Evolutionary conservation across 1,140 invertebrate genomes (phyloP).

Genomic region (Euura saliciscinereae): DNA sequence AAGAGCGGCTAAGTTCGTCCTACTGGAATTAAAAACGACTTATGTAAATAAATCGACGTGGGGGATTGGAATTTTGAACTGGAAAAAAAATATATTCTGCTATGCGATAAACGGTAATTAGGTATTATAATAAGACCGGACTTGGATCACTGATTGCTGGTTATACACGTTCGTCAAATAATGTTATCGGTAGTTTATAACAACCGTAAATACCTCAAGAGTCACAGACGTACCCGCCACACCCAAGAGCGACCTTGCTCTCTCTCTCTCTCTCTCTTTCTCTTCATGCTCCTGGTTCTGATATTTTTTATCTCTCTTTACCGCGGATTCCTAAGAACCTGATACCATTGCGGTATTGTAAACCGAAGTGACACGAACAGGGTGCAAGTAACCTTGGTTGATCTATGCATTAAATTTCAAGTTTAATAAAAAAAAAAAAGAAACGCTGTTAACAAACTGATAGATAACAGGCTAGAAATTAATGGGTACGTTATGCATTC

Average conservation of each 20-base stretch:
- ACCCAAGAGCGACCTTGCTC: constrained; percentile 1
- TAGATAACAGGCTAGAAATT: no score
- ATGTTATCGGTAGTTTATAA: background rate
- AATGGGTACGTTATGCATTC: no score
- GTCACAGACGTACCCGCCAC: background rate
- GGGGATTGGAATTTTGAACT: background rate
- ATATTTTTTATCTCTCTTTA: background rate
- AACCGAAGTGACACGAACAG: background rate
- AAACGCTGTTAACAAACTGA: background rate
- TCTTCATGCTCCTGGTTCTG: background rate
- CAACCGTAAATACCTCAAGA: background rate
- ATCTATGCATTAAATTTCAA: no score
- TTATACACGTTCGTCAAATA: background rate
- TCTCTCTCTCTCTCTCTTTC: background rate
- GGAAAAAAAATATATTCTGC: no score
- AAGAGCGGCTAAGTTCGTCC: no score
- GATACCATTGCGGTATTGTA: background rate
- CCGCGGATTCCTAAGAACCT: background rate
- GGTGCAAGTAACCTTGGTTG: background rate
- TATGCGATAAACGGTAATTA: background rate
- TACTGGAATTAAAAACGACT: no score
- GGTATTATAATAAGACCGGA: background rate
- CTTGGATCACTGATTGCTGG: background rate
- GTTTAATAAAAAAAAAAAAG: background rate
- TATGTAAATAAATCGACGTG: background rate